Conservation (phyloP, 1,140 invertebrate species). For the Chlorops oryzae region DNA sequence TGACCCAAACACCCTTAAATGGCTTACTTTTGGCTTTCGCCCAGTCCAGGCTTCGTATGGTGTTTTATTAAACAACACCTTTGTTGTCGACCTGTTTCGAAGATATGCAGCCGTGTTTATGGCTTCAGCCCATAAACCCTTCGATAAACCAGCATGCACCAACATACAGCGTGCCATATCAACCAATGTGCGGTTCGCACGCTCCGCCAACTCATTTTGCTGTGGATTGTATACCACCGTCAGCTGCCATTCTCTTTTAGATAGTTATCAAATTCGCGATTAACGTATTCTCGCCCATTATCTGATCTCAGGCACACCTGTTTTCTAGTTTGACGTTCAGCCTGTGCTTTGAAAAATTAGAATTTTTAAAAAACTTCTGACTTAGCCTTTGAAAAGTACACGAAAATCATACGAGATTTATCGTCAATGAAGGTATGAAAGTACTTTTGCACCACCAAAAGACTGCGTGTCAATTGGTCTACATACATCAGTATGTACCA, state of each 20-base stretch:
- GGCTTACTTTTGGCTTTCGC: constrained; percentile 22
- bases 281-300: constrained; percentile 18
- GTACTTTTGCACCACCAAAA: constrained; percentile 33
- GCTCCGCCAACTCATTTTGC: constrained; percentile 36
- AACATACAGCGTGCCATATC: constrained; percentile 37
- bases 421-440: constrained; percentile 49
- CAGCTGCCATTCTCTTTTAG: constrained; percentile 14
- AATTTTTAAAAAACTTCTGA: constrained; percentile 37
- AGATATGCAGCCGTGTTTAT: constrained; percentile 22
- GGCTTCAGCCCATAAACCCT: constrained; percentile 35
- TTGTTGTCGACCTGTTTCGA: constrained; percentile 22
- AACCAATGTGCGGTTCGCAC: constrained; percentile 27
- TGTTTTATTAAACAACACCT: constrained; percentile 19
- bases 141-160: constrained; percentile 26
- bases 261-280: background rate
- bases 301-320: constrained; percentile 3
- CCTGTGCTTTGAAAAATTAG: constrained; percentile 23
- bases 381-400: constrained; percentile 46
- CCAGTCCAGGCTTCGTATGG: constrained; percentile 37
- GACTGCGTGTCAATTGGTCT: constrained; percentile 44
- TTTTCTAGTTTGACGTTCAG: constrained; percentile 29
- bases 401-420: constrained; percentile 27
- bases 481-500: constrained; percentile 45
- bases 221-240: constrained; percentile 29
- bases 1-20: constrained; percentile 25